phyloP scores from a whole-genome alignment of 2,797 vertebrate species.

The Florisuga fusca region DNA sequence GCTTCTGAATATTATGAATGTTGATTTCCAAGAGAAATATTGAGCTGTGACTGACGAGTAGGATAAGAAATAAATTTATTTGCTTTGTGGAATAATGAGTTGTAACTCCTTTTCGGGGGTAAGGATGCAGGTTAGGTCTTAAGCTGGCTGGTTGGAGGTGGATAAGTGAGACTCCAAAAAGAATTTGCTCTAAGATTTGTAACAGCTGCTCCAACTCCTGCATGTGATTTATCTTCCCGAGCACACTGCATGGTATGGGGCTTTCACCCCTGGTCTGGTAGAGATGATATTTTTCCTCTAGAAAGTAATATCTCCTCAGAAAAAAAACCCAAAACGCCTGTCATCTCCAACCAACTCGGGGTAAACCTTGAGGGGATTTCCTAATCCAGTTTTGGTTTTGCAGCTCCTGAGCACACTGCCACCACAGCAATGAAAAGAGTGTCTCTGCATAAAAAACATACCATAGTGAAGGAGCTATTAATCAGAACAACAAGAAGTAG shows the following conservation, averaged over 20 bases:
- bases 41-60: background rate
- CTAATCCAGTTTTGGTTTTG: background rate
- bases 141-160: background rate
- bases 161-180: background rate
- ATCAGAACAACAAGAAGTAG: background rate
- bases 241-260: background rate
- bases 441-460: background rate
- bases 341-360: background rate
- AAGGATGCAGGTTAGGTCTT: background rate
- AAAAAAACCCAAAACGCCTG: background rate
- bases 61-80: background rate
- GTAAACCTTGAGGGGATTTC: background rate
- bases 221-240: background rate
- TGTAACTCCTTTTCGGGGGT: background rate
- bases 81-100: background rate
- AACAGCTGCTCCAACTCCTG: background rate
- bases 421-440: background rate
- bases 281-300: background rate
- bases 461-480: background rate
- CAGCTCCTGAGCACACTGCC: background rate
- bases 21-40: background rate
- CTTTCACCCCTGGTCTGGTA: background rate
- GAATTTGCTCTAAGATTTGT: background rate
- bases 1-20: background rate
- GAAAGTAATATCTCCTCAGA: background rate